Percentiles rank a stretch among this genome's conserved stretches.
Evolutionary conservation across 2,797 vertebrate species (phyloP).

Genomic region (Hipposideros larvatus): DNA sequence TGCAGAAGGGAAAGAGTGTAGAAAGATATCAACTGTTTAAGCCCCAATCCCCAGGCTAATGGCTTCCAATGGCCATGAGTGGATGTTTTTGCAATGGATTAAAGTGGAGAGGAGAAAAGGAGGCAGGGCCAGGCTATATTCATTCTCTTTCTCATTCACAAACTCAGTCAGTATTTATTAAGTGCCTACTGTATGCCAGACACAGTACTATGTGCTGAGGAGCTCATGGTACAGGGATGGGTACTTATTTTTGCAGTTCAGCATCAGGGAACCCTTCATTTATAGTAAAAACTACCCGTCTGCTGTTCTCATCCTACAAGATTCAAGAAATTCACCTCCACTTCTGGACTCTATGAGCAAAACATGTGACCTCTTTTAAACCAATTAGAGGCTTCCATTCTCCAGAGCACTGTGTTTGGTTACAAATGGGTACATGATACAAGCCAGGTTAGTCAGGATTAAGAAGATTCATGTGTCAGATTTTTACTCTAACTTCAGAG

Average conservation of each 20-base stretch:
- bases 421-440: not conserved
- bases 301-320: not conserved
- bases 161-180: not conserved
- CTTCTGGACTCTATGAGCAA: not conserved
- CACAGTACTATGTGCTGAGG: not conserved
- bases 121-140: not conserved
- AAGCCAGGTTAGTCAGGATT: conserved; percentile 15
- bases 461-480: not conserved
- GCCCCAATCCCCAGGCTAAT: not conserved
- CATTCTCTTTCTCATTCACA: conserved; percentile 4
- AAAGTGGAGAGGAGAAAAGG: not conserved
- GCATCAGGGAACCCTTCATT: not conserved
- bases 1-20: conserved; percentile 2
- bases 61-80: not conserved
- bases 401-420: conserved; percentile 21
- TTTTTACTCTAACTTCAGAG: not conserved
- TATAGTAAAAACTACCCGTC: not conserved
- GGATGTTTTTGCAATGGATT: not conserved
- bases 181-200: not conserved
- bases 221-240: not conserved
- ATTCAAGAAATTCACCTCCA: not conserved
- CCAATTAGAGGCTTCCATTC: not conserved
- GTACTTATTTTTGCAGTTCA: not conserved
- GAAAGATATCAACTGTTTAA: not conserved
- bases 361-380: not conserved